Percentiles rank a stretch among this genome's conserved stretches.
phyloP scores from a whole-genome alignment of 2,113 vertebrate genomes.

The Odocoileus hemionus region DNA sequence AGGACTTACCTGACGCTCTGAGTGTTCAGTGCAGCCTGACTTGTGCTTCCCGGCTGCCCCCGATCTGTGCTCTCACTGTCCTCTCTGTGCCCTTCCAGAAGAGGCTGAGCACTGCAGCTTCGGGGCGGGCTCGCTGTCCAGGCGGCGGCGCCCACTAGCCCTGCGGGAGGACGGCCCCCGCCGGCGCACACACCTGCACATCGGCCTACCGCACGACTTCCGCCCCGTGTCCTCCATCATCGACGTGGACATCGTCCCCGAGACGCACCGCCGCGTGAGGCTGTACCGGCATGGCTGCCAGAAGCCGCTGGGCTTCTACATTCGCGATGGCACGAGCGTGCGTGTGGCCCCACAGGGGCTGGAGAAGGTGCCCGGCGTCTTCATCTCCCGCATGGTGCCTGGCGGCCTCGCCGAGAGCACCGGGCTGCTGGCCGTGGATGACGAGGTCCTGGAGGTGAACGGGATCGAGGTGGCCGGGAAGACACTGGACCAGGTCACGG shows the following conservation, averaged over 20 bases:
- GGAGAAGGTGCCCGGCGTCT: conserved; percentile 97
- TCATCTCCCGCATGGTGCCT: conserved; percentile 97
- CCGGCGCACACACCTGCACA: conserved; percentile 92
- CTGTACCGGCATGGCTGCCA: conserved; percentile 95
- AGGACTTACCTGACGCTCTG: fast-evolving
- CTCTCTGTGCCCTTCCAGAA: conserved; percentile 82
- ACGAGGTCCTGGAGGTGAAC: conserved; percentile 98
- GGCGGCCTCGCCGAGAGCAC: conserved; percentile 97
- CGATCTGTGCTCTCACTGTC: not conserved
- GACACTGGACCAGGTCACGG: conserved; percentile 97
- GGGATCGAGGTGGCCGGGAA: conserved; percentile 98
- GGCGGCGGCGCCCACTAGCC: conserved; percentile 90
- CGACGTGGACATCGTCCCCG: conserved; percentile 96
- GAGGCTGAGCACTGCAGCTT: conserved; percentile 94
- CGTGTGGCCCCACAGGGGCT: conserved; percentile 95
- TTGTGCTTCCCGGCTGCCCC: not conserved
- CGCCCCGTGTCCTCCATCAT: conserved; percentile 98
- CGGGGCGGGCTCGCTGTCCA: conserved; percentile 88
- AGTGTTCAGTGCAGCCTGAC: fast-evolving
- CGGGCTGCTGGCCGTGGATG: conserved; percentile 96
- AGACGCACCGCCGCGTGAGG: conserved; percentile 94
- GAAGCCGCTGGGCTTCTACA: conserved; percentile 97
- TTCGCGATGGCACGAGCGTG: conserved; percentile 94
- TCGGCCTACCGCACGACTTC: conserved; percentile 96
- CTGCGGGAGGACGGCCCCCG: conserved; percentile 92